Conservation (phyloP, 2,797 vertebrate species). For the Kryptopterus vitreolus region DNA sequence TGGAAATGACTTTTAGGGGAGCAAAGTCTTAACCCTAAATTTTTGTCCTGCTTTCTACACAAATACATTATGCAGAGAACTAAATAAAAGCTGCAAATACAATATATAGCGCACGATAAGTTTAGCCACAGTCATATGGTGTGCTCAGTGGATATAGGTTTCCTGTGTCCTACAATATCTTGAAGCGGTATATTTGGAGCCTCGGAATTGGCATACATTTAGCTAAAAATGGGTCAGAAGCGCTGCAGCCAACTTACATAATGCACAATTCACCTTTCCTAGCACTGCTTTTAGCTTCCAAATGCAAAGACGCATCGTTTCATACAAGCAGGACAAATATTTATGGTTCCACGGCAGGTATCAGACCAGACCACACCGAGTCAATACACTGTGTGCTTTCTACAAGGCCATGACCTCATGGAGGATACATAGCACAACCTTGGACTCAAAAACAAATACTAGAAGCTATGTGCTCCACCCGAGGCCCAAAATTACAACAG, state of each 20-base stretch:
- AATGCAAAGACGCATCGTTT: too few relatives aligned
- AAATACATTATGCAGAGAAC: background rate
- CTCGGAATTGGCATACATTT: background rate
- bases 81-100: too few relatives aligned
- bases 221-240: slow-evolving; percentile 28
- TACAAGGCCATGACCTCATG: background rate
- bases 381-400: background rate
- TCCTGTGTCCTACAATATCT: background rate
- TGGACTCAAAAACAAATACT: background rate
- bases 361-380: background rate
- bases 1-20: too few relatives aligned
- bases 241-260: slow-evolving; percentile 16
- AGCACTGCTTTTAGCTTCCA: too few relatives aligned
- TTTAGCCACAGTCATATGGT: background rate
- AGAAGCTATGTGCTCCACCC: background rate
- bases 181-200: background rate
- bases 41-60: background rate
- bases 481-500: background rate
- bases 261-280: slow-evolving; percentile 4
- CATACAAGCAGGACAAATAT: too few relatives aligned
- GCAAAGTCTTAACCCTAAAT: background rate
- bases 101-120: background rate
- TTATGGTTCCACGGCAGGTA: background rate
- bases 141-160: background rate
- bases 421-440: background rate